Evolutionary conservation across 1,140 invertebrate genomes (phyloP), one percentile per base, ranked within the genome.

Genomic region (Drosophila nigromelanica): DNA sequence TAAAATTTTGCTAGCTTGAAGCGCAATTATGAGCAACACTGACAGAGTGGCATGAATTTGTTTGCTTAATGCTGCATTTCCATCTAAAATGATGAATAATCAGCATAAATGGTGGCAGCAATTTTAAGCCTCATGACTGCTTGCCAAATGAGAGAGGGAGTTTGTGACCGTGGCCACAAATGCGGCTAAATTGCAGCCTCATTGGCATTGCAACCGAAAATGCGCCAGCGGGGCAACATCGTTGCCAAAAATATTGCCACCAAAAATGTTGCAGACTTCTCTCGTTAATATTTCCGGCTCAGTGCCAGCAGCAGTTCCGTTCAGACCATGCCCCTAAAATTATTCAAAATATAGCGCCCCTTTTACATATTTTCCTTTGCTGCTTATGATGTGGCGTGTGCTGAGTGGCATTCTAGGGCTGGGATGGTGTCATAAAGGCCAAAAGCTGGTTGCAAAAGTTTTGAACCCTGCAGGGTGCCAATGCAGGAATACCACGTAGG

Each of bases 271-370:
- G 60, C 74, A 74, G 67, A 80, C 50, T 81, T 78, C 75, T 68
- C 77, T 85, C 78, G 78, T 78, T 87, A 82, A 63, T 61, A 52
- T 69, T 87, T 81, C 76, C 80, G 73, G 64, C 52, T 77, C 52
- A 43, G 47, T 47, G 47, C 10, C 8, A 67, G 58, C 35, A 55
- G 21, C 47, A 42, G 45, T 12, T 43, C 33, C 30, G 14, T 43
- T 8, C 43, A 40, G 21, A 14, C 43, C 50, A 43, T 75, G 55
- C 51, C 60, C 76, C 40, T 47, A 62, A 78, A 80, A 74, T 80
- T 68, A 74, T 58, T 69, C 39, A 78, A 56, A 77, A 75, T 75
- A 66, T 68, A 48, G 58, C 54, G 37, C 8, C 42, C 55, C 54
- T 50, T 70, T 73, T 73, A 40, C 62, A 71, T 27, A 74, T 66